These are phyloP conservation scores for Montipora capitata DNA, from an alignment of 92 coral and sea anemone species.

Conservation along the genomic window DNA sequence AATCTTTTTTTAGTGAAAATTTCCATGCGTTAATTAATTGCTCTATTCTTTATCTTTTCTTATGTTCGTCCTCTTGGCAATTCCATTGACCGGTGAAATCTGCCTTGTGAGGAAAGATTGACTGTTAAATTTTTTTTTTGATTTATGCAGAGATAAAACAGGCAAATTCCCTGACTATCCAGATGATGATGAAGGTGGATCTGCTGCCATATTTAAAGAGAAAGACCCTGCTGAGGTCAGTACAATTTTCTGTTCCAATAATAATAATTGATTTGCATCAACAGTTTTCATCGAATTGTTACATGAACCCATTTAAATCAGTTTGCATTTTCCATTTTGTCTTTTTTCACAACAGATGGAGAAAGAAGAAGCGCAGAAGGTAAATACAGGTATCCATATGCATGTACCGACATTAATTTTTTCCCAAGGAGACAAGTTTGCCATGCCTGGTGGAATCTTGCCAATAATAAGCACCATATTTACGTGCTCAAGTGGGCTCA, in stretches of 20 bases:
- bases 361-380: slow-evolving; percentile 91
- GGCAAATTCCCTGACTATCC: slow-evolving; percentile 99
- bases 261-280: no score
- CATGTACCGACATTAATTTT: neutral
- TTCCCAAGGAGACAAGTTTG: neutral
- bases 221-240: slow-evolving; percentile 93
- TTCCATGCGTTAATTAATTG: no score
- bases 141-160: slow-evolving; percentile 86
- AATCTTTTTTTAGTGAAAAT: no score
- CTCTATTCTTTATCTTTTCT: no score
- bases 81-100: no score
- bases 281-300: no score
- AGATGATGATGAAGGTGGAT: slow-evolving; percentile 96
- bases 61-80: no score
- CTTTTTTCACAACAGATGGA: slow-evolving; percentile 78
- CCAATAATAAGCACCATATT: no score
- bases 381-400: neutral
- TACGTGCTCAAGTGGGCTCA: no score
- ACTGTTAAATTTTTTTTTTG: neutral
- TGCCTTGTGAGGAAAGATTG: no score
- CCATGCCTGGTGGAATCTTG: no score
- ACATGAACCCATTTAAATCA: neutral
- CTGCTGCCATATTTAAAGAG: slow-evolving; percentile 93
- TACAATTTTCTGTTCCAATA: no score
- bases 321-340: neutral